Conservation (phyloP, 2,888 invertebrate genomes). For the Lamellibrachia columna region DNA sequence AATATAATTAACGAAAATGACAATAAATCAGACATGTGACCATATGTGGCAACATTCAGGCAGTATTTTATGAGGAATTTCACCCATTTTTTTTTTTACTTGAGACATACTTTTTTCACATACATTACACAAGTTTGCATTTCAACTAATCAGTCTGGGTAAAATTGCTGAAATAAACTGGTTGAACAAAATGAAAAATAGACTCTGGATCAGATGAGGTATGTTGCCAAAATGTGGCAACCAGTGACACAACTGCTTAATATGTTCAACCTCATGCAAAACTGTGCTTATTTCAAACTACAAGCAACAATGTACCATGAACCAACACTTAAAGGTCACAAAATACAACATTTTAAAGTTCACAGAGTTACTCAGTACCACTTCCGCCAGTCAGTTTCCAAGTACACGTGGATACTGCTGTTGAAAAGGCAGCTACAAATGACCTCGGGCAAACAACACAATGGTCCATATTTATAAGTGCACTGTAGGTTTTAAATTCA, state of each 20-base stretch:
- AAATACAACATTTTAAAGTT: not conserved
- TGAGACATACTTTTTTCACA: not conserved
- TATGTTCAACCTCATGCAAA: too few relatives aligned
- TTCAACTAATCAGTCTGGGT: not conserved
- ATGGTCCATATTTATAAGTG: not conserved
- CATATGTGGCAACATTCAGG: too few relatives aligned
- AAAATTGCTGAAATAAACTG: not conserved
- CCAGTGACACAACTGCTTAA: too few relatives aligned
- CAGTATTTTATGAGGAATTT: not conserved
- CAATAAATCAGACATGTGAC: too few relatives aligned
- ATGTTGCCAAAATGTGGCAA: too few relatives aligned
- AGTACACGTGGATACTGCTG: not conserved
- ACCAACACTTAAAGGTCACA: not conserved
- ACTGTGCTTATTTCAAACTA: not conserved
- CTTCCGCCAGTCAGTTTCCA: too few relatives aligned
- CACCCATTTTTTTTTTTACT: not conserved
- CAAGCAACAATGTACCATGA: not conserved
- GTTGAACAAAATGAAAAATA: not conserved
- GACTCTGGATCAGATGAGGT: too few relatives aligned
- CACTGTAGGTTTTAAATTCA: not conserved
- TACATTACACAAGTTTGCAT: too few relatives aligned
- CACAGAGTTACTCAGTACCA: too few relatives aligned
- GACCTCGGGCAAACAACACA: not conserved
- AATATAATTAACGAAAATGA: not conserved
- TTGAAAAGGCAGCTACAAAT: not conserved